A percentile compares a stretch with the other conserved stretches of the same genome.
phyloP scores from a whole-genome alignment of 2,113 vertebrate genomes.

The Melospiza melodia region DNA sequence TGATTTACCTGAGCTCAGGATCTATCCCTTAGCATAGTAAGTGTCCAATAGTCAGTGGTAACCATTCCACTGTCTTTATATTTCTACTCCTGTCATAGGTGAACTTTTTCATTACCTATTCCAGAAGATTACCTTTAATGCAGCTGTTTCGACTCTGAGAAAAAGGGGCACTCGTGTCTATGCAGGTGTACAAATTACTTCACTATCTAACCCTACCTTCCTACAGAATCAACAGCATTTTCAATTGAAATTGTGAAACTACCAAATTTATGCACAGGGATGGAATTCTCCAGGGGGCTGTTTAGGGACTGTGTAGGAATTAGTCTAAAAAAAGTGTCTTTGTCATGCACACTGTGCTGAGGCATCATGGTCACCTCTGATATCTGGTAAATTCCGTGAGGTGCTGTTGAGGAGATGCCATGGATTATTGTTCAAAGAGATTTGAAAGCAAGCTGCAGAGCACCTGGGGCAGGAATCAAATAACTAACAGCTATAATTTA shows the following conservation, averaged over 20 bases:
- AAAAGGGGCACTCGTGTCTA: neutral
- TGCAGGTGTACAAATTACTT: neutral
- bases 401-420: neutral
- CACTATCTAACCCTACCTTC: neutral
- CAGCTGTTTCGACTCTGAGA: neutral
- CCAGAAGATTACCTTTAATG: neutral
- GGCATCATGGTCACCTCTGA: neutral
- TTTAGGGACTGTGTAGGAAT: neutral
- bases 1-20: neutral
- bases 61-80: neutral
- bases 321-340: neutral
- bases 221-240: neutral
- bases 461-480: neutral
- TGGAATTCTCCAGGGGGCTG: neutral
- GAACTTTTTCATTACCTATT: neutral
- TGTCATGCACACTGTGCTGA: neutral
- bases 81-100: neutral
- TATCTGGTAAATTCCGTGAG: neutral
- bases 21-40: neutral
- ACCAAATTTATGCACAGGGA: neutral
- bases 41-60: neutral
- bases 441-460: neutral
- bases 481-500: neutral
- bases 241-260: neutral
- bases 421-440: neutral